Percentiles rank a stretch among this genome's conserved stretches.
These are phyloP conservation scores for Drosophila obscura DNA, from an alignment of 1,140 invertebrate genomes.

Conservation along the genomic window DNA sequence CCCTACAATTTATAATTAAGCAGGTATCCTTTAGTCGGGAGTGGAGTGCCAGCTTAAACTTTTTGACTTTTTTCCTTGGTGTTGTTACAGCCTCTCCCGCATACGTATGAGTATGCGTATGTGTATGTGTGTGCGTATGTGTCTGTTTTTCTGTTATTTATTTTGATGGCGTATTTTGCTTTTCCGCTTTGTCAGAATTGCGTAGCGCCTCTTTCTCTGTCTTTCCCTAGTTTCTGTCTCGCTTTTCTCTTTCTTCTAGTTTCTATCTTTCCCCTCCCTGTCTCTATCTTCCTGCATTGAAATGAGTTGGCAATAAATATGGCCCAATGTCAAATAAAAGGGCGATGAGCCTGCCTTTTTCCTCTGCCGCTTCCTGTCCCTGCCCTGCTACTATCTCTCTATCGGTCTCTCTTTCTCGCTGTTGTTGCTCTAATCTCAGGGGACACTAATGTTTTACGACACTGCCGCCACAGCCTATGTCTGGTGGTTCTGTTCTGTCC, in stretches of 20 bases:
- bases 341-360: constrained; percentile 78
- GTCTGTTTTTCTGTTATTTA: constrained; percentile 66
- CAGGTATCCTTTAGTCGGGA: no score
- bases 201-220: constrained; percentile 21
- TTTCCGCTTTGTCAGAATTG: constrained; percentile 71
- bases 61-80: no score
- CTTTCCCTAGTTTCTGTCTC: constrained; percentile 1
- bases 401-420: not conserved
- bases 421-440: constrained; percentile 67
- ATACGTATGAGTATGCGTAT: not conserved
- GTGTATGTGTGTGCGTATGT: constrained; percentile 7
- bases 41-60: no score
- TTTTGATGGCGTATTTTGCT: constrained; percentile 80
- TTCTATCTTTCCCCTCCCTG: constrained; percentile 17
- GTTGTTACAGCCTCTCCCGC: not conserved
- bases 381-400: not conserved
- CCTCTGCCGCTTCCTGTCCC: constrained; percentile 8
- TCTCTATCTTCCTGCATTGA: constrained; percentile 56
- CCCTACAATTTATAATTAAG: no score
- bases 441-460: constrained; percentile 82
- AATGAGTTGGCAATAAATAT: constrained; percentile 82
- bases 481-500: no score
- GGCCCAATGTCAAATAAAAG: constrained; percentile 80
- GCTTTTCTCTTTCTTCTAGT: constrained; percentile 57
- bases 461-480: constrained; percentile 23